phyloP scores from a whole-genome alignment of 2,113 vertebrate species.

The Sprattus sprattus region DNA sequence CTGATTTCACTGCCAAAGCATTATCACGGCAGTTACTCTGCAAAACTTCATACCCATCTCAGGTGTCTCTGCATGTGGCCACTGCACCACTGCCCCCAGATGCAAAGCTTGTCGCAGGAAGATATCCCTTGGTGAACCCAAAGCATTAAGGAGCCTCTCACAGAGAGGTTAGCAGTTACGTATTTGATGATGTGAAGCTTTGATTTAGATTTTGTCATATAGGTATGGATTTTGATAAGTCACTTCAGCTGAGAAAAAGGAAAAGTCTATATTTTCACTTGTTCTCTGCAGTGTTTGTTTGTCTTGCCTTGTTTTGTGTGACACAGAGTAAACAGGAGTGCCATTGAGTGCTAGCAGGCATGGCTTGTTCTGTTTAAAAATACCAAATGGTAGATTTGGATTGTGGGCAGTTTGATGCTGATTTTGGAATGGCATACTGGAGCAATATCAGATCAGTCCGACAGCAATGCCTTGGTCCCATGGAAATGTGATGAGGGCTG shows the following conservation, averaged over 20 bases:
- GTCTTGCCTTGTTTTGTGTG: neutral
- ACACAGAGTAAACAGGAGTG: neutral
- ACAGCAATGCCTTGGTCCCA: conserved; percentile 22
- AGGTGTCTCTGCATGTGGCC: conserved; percentile 23
- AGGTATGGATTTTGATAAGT: neutral
- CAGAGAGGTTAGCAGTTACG: too few relatives aligned
- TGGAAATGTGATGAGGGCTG: conserved; percentile 31
- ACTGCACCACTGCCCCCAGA: conserved; percentile 5
- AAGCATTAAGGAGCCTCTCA: too few relatives aligned
- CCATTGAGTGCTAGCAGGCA: neutral
- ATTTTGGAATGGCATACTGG: neutral
- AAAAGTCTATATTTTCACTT: too few relatives aligned
- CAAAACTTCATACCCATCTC: conserved; percentile 18
- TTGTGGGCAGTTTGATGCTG: neutral
- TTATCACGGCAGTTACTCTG: conserved; percentile 42
- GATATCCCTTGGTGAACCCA: too few relatives aligned
- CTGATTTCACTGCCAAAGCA: conserved; percentile 25
- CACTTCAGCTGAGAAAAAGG: neutral
- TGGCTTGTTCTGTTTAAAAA: conserved; percentile 10
- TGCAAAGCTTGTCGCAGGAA: too few relatives aligned
- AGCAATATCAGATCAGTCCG: conserved; percentile 31
- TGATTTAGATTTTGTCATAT: neutral
- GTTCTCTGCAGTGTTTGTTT: too few relatives aligned
- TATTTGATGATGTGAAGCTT: too few relatives aligned
- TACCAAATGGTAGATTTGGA: conserved; percentile 3